Percentiles rank a stretch among this genome's conserved stretches.
Conservation (phyloP, 2,888 invertebrate species). For the Eupithecia subumbrata region DNA sequence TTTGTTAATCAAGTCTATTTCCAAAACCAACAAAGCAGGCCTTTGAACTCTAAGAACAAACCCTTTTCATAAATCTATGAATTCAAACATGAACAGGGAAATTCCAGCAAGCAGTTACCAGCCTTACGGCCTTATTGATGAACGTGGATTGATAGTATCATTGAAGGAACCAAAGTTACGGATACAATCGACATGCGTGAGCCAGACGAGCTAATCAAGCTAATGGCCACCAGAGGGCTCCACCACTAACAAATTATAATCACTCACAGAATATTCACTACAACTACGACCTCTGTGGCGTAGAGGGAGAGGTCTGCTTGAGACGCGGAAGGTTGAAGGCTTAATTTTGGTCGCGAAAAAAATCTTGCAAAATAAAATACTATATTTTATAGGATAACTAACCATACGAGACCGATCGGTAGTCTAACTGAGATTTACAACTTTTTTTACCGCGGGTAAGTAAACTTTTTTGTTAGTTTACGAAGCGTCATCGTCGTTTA, state of each 20-base stretch:
- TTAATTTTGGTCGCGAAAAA: no score
- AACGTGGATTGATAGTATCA: slow-evolving; percentile 53
- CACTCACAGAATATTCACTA: slow-evolving; percentile 17
- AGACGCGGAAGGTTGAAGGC: no score
- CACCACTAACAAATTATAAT: slow-evolving; percentile 24
- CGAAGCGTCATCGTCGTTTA: not conserved
- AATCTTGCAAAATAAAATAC: no score
- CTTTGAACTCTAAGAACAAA: slow-evolving; percentile 11
- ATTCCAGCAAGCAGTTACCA: not conserved
- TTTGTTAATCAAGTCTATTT: slow-evolving; percentile 14
- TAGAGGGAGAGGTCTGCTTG: not conserved
- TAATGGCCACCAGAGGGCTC: slow-evolving; percentile 68
- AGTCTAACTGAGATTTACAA: not conserved
- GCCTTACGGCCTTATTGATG: not conserved
- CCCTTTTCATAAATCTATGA: slow-evolving; percentile 10
- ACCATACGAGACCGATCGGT: not conserved
- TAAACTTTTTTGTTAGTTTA: not conserved
- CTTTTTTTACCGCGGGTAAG: not conserved
- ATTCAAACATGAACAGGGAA: slow-evolving; percentile 2
- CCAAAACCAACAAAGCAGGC: slow-evolving; percentile 11
- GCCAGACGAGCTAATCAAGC: slow-evolving; percentile 79
- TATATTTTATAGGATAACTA: no score
- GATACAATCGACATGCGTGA: slow-evolving; percentile 76
- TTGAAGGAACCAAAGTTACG: slow-evolving; percentile 76
- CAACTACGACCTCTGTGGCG: not conserved